A percentile compares a stretch with the other conserved stretches of the same genome.
These are phyloP conservation scores for Rhynchonycteris naso DNA, from an alignment of 2,797 vertebrate genomes.

Conservation along the genomic window DNA sequence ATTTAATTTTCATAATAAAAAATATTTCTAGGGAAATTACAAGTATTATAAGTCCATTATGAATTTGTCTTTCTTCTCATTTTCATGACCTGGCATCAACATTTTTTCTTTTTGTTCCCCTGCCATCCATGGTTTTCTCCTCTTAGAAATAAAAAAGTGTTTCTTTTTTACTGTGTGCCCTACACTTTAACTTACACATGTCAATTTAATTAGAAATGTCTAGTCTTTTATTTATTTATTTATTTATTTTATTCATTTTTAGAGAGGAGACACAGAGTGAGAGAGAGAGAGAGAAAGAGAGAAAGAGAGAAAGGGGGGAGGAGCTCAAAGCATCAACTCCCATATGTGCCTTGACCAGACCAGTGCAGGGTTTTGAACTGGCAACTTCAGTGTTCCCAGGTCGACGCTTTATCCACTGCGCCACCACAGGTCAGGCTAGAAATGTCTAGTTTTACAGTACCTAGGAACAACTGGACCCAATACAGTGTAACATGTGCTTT, in stretches of 20 bases:
- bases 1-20: too few species aligned
- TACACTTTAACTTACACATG: constrained; percentile 53
- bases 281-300: too few species aligned
- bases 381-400: too few species aligned
- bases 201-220: constrained; percentile 62
- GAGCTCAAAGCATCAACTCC: too few species aligned
- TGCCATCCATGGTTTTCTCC: background rate
- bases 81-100: background rate
- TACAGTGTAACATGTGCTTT: background rate
- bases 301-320: too few species aligned
- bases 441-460: constrained; percentile 64
- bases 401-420: too few species aligned
- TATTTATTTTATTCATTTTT: too few species aligned
- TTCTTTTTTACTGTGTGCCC: background rate
- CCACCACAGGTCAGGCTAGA: too few species aligned
- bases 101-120: background rate
- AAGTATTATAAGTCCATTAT: background rate
- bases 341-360: too few species aligned
- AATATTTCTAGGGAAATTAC: background rate
- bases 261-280: too few species aligned
- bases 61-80: background rate
- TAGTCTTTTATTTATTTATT: too few species aligned
- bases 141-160: background rate
- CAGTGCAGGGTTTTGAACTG: too few species aligned
- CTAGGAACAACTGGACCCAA: background rate